Conservation (phyloP, 1,140 invertebrate genomes). For the Matsumurasca onukii region DNA sequence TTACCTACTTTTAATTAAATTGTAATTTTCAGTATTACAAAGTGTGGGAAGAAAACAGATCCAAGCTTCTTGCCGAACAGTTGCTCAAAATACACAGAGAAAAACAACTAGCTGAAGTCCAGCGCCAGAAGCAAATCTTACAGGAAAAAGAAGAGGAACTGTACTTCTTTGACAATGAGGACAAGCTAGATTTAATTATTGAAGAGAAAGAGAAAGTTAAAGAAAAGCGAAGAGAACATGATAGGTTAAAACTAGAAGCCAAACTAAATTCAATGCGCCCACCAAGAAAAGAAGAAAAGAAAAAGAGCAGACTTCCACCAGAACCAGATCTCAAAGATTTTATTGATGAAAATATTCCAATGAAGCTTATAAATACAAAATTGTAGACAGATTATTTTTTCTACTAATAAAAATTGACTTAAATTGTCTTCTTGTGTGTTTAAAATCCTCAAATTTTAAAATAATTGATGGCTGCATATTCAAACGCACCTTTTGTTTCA, state of each 20-base stretch:
- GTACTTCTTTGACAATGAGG: slow-evolving; percentile 78
- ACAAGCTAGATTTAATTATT: slow-evolving; percentile 69
- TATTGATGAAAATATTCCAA: slow-evolving; percentile 15
- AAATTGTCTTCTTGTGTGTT: too few relatives aligned
- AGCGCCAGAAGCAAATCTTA: slow-evolving; percentile 59
- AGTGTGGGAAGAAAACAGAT: slow-evolving; percentile 58
- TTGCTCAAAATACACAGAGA: slow-evolving; percentile 57
- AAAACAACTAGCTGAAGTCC: slow-evolving; percentile 56
- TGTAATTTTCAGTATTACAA: slow-evolving; percentile 61
- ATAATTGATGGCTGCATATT: too few relatives aligned
- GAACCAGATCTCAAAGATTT: slow-evolving; percentile 1
- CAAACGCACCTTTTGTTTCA: too few relatives aligned
- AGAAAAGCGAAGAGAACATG: slow-evolving; percentile 32
- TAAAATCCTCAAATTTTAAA: too few relatives aligned
- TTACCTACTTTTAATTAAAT: too few relatives aligned
- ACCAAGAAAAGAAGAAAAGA: slow-evolving; percentile 10
- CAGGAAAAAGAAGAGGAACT: slow-evolving; percentile 62
- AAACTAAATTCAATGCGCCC: neutral
- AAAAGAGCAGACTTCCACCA: neutral
- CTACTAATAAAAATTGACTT: neutral
- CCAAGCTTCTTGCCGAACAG: slow-evolving; percentile 45
- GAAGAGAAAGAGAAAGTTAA: slow-evolving; percentile 48
- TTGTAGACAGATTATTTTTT: neutral
- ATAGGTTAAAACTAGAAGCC: neutral
- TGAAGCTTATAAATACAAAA: slow-evolving; percentile 16